phyloP scores from a whole-genome alignment of 2,888 invertebrate genomes.

The Drosophila subsilvestris region DNA sequence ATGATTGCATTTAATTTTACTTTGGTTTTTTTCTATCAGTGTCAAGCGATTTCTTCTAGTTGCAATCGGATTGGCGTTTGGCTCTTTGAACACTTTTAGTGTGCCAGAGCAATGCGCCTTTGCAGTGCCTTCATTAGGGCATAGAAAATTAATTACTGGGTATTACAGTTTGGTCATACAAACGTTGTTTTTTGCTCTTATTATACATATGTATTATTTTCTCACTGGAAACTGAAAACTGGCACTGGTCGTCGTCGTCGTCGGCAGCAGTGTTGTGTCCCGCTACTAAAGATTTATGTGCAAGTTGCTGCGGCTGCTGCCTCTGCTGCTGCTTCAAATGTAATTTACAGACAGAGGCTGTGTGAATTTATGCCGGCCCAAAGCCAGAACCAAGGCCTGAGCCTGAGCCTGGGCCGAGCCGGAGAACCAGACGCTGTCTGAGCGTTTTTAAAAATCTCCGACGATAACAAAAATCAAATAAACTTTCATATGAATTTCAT shows the following conservation, averaged over 20 bases:
- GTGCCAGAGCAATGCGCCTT: too few species aligned
- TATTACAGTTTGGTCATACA: neutral
- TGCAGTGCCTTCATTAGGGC: too few species aligned
- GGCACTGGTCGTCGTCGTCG: constrained; percentile 8
- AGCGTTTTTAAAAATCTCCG: constrained; percentile 29
- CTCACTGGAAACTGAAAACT: constrained; percentile 18
- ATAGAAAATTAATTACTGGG: neutral
- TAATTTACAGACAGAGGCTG: constrained; percentile 68
- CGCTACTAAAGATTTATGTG: constrained; percentile 67
- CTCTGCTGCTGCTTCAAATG: constrained; percentile 55
- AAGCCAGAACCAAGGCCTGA: neutral
- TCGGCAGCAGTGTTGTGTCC: constrained; percentile 9
- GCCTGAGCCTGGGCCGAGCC: neutral
- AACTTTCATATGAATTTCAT: constrained; percentile 37
- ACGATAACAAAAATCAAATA: constrained; percentile 37
- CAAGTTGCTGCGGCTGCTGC: constrained; percentile 44
- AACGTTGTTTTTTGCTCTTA: neutral
- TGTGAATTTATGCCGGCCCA: constrained; percentile 64
- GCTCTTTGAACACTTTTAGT: too few species aligned
- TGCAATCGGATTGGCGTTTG: too few species aligned
- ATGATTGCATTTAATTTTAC: too few species aligned
- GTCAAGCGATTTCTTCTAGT: too few species aligned
- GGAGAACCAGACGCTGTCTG: constrained; percentile 14
- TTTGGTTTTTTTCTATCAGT: too few species aligned
- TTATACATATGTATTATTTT: constrained; percentile 31